A percentile compares a stretch with the other conserved stretches of the same genome.
Conservation (phyloP, 2,888 invertebrate genomes). For the Folsomia candida region DNA sequence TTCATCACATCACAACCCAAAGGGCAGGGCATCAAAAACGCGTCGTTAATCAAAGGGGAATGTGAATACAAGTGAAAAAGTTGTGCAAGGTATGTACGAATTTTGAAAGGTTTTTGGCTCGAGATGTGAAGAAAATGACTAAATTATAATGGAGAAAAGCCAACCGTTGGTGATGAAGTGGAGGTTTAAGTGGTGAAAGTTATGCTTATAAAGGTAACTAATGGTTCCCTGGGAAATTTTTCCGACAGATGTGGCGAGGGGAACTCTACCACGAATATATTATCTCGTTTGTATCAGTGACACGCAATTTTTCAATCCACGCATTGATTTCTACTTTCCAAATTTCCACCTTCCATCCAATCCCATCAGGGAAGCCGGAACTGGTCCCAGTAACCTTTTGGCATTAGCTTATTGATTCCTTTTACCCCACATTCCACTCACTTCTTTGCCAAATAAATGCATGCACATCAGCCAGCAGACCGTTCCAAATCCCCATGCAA, state of each 20-base stretch:
- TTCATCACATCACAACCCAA: too few species aligned
- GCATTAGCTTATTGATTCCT: slow-evolving; percentile 18
- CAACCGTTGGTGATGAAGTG: too few species aligned
- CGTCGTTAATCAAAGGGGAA: too few species aligned
- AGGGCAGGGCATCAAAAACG: too few species aligned
- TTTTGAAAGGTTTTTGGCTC: too few species aligned
- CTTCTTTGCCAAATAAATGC: neutral
- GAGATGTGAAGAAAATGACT: neutral
- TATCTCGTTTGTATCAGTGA: slow-evolving; percentile 40
- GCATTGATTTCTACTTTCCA: slow-evolving; percentile 36
- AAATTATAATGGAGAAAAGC: neutral
- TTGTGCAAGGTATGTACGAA: too few species aligned
- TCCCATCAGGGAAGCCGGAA: neutral
- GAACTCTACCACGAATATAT: slow-evolving; percentile 41
- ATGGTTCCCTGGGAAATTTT: neutral
- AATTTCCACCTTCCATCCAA: neutral
- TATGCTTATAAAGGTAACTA: neutral
- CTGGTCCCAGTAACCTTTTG: slow-evolving; percentile 11
- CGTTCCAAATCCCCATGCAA: neutral
- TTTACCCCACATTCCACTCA: slow-evolving; percentile 6
- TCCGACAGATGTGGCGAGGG: neutral
- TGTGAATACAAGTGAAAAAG: too few species aligned
- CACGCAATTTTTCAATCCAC: slow-evolving; percentile 47
- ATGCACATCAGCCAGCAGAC: neutral
- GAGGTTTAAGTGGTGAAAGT: slow-evolving; percentile 3